phyloP scores from a whole-genome alignment of 2,797 vertebrate genomes.

The Chromobotia macracanthus region DNA sequence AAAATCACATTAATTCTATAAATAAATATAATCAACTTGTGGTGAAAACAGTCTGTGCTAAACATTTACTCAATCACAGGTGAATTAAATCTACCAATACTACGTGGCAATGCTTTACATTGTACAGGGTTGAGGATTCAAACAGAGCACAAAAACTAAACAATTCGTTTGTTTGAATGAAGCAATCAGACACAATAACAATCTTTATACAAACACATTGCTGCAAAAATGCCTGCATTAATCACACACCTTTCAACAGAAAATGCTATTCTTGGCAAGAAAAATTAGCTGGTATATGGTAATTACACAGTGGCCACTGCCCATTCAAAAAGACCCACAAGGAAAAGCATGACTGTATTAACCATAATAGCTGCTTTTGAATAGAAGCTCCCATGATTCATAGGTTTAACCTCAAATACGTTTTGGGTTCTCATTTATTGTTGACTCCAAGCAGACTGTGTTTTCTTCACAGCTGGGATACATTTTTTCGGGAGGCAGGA shows the following conservation, averaged over 20 bases:
- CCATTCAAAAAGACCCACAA: conserved; percentile 1
- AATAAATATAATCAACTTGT: no score
- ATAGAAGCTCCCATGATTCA: conserved; percentile 41
- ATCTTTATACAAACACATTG: neutral
- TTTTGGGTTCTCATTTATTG: conserved; percentile 1
- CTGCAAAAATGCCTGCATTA: neutral
- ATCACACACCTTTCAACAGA: neutral
- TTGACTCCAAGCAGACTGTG: conserved; percentile 41
- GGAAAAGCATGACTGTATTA: conserved; percentile 13
- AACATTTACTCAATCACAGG: neutral
- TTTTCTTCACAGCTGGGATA: conserved; percentile 29
- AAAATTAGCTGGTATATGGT: neutral
- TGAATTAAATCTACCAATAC: neutral
- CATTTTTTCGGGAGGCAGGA: conserved; percentile 3
- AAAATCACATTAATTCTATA: no score
- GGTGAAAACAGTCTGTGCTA: neutral
- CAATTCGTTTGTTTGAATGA: neutral
- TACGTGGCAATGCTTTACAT: neutral
- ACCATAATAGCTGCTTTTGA: conserved; percentile 50
- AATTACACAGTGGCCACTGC: neutral
- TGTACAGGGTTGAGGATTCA: neutral
- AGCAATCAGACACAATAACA: neutral
- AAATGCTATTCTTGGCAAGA: neutral
- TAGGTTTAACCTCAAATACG: neutral
- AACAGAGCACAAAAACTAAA: neutral